Evolutionary conservation across 2,113 vertebrate genomes (phyloP).

Genomic region (Oryzias melastigma): DNA sequence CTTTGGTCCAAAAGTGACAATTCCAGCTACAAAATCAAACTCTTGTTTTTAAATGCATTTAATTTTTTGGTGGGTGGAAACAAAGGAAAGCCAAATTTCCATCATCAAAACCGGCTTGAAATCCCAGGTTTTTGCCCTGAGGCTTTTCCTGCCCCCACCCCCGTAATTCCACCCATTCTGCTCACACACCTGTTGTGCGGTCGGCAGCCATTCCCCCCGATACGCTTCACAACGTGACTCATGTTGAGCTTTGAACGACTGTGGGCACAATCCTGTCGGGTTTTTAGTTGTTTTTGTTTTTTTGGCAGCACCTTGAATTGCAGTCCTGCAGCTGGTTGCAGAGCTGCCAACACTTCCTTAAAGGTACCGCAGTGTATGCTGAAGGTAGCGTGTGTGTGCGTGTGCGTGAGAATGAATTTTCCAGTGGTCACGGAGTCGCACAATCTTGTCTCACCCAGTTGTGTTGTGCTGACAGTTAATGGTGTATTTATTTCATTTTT

Average conservation of each 20-base stretch:
- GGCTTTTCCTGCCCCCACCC: constrained; percentile 5
- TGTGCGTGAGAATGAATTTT: constrained; percentile 17
- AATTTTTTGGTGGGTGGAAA: constrained; percentile 10
- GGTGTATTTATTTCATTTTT: constrained; percentile 89
- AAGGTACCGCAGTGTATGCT: constrained; percentile 59
- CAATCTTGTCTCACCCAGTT: constrained; percentile 80
- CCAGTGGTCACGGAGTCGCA: constrained; percentile 58
- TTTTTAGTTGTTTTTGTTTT: constrained; percentile 41
- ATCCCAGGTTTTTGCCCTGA: neutral
- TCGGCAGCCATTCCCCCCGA: constrained; percentile 26
- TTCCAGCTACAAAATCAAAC: constrained; percentile 48
- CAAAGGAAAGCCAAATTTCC: neutral
- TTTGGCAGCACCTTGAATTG: constrained; percentile 63
- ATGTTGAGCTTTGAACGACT: constrained; percentile 35
- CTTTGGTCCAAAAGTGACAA: neutral
- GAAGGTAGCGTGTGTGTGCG: constrained; percentile 21
- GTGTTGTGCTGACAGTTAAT: constrained; percentile 82
- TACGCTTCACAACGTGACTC: constrained; percentile 22
- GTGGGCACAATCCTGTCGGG: constrained; percentile 31
- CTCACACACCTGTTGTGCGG: constrained; percentile 30
- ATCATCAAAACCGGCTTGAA: neutral
- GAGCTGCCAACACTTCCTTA: constrained; percentile 61
- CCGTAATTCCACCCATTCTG: constrained; percentile 20
- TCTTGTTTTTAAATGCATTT: constrained; percentile 43
- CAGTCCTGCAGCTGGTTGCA: constrained; percentile 64